Percentiles rank a stretch among this genome's conserved stretches.
These are phyloP conservation scores for Patella ulyssiponensis DNA, from an alignment of 2,888 invertebrate species.

Conservation along the genomic window DNA sequence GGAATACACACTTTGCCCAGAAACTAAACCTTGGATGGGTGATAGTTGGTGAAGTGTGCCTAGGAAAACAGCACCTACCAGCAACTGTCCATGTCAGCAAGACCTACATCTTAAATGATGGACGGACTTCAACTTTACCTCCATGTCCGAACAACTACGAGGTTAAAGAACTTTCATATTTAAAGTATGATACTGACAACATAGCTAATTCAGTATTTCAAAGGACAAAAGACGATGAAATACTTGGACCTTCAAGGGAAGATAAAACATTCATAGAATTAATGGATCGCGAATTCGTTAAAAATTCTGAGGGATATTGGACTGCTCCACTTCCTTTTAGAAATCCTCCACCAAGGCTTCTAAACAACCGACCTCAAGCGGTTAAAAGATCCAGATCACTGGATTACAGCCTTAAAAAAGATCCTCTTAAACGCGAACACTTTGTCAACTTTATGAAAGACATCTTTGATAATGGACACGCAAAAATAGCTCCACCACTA, in stretches of 20 bases:
- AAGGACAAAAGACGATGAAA: slow-evolving; percentile 33
- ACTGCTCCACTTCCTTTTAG: slow-evolving; percentile 13
- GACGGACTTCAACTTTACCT: slow-evolving; percentile 12
- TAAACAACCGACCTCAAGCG: slow-evolving; percentile 13
- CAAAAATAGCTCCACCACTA: slow-evolving; percentile 32
- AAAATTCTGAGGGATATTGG: slow-evolving; percentile 25
- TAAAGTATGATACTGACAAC: too few species aligned
- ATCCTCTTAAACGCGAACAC: slow-evolving; percentile 30
- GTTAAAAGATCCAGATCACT: slow-evolving; percentile 13
- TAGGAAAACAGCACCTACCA: slow-evolving; percentile 32
- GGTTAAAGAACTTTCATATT: too few species aligned
- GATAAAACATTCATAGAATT: slow-evolving; percentile 29
- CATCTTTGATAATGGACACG: too few species aligned
- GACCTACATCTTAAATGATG: slow-evolving; percentile 5
- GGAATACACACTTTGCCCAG: too few species aligned
- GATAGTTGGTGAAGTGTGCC: slow-evolving; percentile 37
- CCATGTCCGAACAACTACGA: too few species aligned
- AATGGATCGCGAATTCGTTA: slow-evolving; percentile 24
- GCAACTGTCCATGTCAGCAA: slow-evolving; percentile 24
- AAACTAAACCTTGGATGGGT: slow-evolving; percentile 33
- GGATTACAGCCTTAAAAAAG: slow-evolving; percentile 8
- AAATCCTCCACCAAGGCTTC: not conserved
- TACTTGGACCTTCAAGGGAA: slow-evolving; percentile 28
- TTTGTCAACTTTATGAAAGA: too few species aligned
- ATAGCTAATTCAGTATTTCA: slow-evolving; percentile 15